Conservation (phyloP, 1,140 invertebrate species). For the Theocolax elegans region DNA sequence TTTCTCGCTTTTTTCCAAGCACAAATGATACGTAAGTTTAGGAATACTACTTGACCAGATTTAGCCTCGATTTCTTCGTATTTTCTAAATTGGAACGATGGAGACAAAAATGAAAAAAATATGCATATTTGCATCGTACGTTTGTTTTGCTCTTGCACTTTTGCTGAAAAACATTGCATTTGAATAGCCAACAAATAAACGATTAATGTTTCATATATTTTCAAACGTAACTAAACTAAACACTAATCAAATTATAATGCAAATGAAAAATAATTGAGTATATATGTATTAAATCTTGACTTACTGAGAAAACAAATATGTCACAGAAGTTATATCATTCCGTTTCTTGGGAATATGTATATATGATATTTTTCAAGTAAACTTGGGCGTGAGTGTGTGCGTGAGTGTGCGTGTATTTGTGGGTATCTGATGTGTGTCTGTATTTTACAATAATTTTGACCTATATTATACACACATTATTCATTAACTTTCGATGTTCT, state of each 20-base stretch:
- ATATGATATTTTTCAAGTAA: constrained; percentile 1
- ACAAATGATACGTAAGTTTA: too few species aligned
- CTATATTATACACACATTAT: constrained; percentile 40
- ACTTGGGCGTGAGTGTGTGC: too few species aligned
- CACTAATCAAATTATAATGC: too few species aligned
- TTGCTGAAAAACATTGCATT: not conserved
- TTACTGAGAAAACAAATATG: not conserved
- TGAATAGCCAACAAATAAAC: not conserved
- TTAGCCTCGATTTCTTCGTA: constrained; percentile 4
- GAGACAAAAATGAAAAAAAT: not conserved
- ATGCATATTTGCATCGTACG: not conserved
- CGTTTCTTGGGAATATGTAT: not conserved
- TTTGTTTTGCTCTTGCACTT: constrained; percentile 7
- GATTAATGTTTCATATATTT: not conserved
- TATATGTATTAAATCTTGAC: not conserved
- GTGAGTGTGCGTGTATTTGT: too few species aligned
- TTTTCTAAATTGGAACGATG: constrained; percentile 12
- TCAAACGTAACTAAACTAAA: not conserved
- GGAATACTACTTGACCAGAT: constrained; percentile 4
- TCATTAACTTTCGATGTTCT: too few species aligned
- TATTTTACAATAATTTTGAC: not conserved
- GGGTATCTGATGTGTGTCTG: not conserved
- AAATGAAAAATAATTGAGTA: not conserved
- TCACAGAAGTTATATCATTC: not conserved
- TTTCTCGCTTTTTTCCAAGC: too few species aligned